phyloP scores from a whole-genome alignment of 2,888 invertebrate species.

The Melolontha melolontha region DNA sequence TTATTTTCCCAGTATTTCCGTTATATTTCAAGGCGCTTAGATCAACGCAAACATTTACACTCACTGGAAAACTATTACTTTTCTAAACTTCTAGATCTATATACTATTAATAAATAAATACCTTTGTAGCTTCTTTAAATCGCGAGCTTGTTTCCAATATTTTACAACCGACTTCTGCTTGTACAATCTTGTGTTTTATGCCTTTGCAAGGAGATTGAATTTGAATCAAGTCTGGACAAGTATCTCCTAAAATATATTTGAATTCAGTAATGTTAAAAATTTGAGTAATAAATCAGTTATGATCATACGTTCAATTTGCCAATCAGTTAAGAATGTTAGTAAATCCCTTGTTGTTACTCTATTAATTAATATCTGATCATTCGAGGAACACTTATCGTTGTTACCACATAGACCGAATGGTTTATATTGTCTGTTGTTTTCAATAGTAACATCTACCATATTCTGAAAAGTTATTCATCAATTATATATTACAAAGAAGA shows the following conservation, averaged over 20 bases:
- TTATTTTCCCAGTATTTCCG: neutral
- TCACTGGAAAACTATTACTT: no score
- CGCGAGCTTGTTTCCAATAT: no score
- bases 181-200: no score
- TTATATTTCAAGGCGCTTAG: no score
- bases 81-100: no score
- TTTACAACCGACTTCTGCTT: no score
- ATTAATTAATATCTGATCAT: conserved; percentile 5
- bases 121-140: no score
- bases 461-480: conserved; percentile 11
- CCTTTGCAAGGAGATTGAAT: no score
- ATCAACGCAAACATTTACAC: no score
- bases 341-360: neutral
- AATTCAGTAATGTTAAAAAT: neutral
- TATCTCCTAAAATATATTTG: neutral
- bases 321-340: neutral
- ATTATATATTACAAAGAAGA: no score
- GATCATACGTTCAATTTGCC: conserved; percentile 15
- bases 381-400: conserved; percentile 13
- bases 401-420: conserved; percentile 14
- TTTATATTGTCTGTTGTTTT: neutral
- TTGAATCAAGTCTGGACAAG: neutral
- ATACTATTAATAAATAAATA: no score
- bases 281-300: neutral
- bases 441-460: conserved; percentile 4